phyloP scores from a whole-genome alignment of 2,797 vertebrate species.

The Ciconia nigra region DNA sequence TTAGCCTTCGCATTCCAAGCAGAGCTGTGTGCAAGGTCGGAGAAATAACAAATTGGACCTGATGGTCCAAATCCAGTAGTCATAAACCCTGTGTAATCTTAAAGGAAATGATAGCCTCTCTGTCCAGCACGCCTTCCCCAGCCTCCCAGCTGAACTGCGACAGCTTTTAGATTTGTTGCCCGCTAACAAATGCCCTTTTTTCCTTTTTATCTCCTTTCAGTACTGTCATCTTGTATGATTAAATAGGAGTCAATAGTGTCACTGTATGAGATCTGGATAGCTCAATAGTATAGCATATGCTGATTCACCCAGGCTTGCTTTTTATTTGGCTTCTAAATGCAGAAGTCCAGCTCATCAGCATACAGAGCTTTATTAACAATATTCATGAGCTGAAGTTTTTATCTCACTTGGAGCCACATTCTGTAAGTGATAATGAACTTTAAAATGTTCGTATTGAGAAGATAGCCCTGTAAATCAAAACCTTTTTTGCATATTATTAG shows the following conservation, averaged over 20 bases:
- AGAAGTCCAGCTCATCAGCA: neutral
- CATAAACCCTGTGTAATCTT: neutral
- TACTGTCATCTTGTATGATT: neutral
- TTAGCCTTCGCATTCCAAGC: neutral
- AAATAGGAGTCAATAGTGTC: neutral
- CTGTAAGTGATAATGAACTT: conserved; percentile 29
- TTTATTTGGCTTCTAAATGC: neutral
- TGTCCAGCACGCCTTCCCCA: neutral
- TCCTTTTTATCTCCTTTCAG: neutral
- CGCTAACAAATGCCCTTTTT: neutral
- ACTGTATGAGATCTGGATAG: neutral
- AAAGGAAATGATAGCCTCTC: neutral
- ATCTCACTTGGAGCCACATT: neutral
- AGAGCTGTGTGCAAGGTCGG: neutral
- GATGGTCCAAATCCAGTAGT: neutral
- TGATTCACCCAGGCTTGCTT: neutral
- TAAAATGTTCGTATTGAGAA: neutral
- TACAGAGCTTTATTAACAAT: conserved; percentile 7
- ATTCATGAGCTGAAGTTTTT: conserved; percentile 24
- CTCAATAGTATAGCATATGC: neutral
- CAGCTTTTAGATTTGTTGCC: neutral
- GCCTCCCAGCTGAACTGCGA: neutral
- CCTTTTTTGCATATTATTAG: neutral
- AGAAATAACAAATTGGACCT: neutral
- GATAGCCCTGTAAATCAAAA: neutral